These are phyloP conservation scores for Sialia sialis DNA, from an alignment of 2,113 vertebrate species.

Conservation along the genomic window DNA sequence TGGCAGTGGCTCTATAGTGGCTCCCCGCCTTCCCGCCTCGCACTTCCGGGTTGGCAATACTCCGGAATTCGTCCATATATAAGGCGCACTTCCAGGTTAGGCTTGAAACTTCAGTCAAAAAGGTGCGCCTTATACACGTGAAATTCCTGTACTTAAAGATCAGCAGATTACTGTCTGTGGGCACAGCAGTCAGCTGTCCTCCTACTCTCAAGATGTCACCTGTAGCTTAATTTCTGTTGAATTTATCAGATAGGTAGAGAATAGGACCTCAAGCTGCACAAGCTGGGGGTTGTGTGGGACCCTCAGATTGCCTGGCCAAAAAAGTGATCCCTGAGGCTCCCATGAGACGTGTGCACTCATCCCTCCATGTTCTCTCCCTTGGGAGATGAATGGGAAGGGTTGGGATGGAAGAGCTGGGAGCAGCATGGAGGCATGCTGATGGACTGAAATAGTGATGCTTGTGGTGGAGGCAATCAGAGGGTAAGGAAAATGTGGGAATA, in stretches of 20 bases:
- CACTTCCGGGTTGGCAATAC: too few species aligned
- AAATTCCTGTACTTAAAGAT: too few species aligned
- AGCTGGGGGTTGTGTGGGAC: not conserved
- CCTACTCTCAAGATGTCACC: not conserved
- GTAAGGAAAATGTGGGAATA: not conserved
- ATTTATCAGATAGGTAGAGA: not conserved
- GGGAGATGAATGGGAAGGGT: not conserved
- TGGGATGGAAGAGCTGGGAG: not conserved
- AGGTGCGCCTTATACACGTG: too few species aligned
- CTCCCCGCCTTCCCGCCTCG: too few species aligned
- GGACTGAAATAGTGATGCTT: not conserved
- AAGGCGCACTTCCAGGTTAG: too few species aligned
- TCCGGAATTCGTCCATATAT: too few species aligned
- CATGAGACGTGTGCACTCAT: rapidly evolving
- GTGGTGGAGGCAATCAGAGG: not conserved
- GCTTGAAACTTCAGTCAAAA: too few species aligned
- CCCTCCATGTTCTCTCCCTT: not conserved
- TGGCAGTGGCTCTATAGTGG: too few species aligned
- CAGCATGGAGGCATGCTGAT: not conserved
- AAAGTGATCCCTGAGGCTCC: rapidly evolving
- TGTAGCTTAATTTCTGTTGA: not conserved
- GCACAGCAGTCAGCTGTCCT: not conserved
- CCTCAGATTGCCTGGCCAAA: not conserved
- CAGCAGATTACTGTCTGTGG: too few species aligned
- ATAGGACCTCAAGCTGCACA: not conserved